A percentile compares a stretch with the other conserved stretches of the same genome.
Conservation (phyloP, 1,140 invertebrate genomes). For the Sycophila sp. region DNA sequence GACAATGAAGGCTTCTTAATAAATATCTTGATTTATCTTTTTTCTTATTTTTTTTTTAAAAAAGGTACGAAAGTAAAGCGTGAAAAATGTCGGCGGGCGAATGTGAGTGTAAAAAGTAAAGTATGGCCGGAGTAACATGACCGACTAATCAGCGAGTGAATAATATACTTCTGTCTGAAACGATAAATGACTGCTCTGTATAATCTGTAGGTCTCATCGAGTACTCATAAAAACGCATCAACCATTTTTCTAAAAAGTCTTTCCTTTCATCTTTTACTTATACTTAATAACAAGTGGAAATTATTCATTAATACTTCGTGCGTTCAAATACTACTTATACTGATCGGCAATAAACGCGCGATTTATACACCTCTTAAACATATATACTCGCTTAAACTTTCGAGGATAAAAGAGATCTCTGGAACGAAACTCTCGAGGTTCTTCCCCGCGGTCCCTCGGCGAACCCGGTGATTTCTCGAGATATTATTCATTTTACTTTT, state of each 20-base stretch:
- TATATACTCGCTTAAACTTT: neutral
- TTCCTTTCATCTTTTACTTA: neutral
- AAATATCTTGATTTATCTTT: no score
- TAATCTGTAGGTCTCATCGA: no score
- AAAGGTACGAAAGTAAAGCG: neutral
- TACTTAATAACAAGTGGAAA: slow-evolving; percentile 14
- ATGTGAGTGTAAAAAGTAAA: neutral
- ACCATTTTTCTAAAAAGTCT: no score
- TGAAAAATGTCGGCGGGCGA: neutral
- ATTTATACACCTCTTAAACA: no score
- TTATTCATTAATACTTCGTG: slow-evolving; percentile 4
- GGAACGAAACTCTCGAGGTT: neutral
- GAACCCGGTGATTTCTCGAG: neutral
- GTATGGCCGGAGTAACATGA: neutral
- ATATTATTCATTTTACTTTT: neutral
- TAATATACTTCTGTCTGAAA: neutral
- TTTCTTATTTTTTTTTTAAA: neutral
- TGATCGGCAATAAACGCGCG: neutral
- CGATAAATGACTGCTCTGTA: neutral
- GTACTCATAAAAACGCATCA: no score
- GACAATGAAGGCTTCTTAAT: no score
- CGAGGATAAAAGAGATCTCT: neutral
- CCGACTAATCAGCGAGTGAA: neutral
- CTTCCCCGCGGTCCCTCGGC: neutral
- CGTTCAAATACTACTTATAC: neutral